These are phyloP conservation scores for Gymnocypris eckloni DNA, from an alignment of 2,797 vertebrate genomes.

Conservation along the genomic window DNA sequence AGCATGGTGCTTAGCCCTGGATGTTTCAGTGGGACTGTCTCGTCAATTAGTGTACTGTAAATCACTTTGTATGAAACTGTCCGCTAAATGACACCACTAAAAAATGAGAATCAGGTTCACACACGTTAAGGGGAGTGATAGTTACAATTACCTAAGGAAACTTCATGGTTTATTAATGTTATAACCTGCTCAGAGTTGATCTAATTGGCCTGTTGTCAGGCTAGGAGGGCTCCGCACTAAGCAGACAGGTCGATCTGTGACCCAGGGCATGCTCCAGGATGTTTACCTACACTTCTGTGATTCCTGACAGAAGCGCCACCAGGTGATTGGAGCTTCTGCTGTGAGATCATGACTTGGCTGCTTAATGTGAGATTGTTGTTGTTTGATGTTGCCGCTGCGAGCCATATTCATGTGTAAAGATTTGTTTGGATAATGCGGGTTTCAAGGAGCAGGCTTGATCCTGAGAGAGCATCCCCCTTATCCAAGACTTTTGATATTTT, in stretches of 20 bases:
- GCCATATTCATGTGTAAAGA: conserved; percentile 44
- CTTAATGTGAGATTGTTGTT: conserved; percentile 35
- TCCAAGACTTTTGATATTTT: conserved; percentile 2
- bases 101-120: conserved; percentile 28
- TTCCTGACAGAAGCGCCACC: conserved; percentile 55
- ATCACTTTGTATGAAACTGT: conserved; percentile 21
- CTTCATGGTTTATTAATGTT: conserved; percentile 60
- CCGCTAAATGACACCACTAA: conserved; percentile 14
- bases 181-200: conserved; percentile 49
- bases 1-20: conserved; percentile 4
- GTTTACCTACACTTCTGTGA: conserved; percentile 60
- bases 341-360: conserved; percentile 37
- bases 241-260: conserved; percentile 62
- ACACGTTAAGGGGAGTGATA: conserved; percentile 32
- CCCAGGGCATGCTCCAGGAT: conserved; percentile 64
- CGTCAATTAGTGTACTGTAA: conserved; percentile 40
- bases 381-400: conserved; percentile 44
- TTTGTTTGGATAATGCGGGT: conserved; percentile 38
- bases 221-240: conserved; percentile 52
- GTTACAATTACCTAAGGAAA: conserved; percentile 47
- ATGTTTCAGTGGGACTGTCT: neutral
- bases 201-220: conserved; percentile 65
- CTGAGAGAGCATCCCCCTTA: neutral
- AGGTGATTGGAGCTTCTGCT: conserved; percentile 54
- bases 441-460: conserved; percentile 25